Conservation (phyloP, 2,888 invertebrate species). For the Timema podura region DNA sequence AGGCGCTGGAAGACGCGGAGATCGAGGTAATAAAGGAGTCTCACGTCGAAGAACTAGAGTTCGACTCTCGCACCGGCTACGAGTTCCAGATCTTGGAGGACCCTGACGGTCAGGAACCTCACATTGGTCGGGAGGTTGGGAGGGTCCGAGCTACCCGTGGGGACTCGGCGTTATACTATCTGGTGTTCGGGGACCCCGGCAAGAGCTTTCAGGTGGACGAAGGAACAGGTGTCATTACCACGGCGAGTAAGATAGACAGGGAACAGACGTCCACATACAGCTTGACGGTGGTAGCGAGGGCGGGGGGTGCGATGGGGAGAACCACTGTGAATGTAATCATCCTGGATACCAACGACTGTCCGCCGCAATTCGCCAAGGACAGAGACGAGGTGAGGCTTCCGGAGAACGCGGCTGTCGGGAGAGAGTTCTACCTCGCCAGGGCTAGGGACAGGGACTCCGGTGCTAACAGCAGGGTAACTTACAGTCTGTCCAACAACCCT, state of each 20-base stretch:
- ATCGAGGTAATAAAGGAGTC: conserved; percentile 76
- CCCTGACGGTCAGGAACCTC: conserved; percentile 55
- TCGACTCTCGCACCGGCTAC: conserved; percentile 72
- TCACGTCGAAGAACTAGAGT: conserved; percentile 67
- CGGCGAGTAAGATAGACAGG: conserved; percentile 75
- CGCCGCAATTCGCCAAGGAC: conserved; percentile 75
- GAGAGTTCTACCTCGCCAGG: conserved; percentile 83
- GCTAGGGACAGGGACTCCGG: conserved; percentile 86
- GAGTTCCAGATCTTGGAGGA: conserved; percentile 82
- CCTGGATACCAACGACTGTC: conserved; percentile 86
- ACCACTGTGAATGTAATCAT: conserved; percentile 77
- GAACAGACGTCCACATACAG: conserved; percentile 74
- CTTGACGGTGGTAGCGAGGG: conserved; percentile 74
- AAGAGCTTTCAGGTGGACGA: conserved; percentile 77
- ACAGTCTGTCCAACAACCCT: conserved; percentile 74
- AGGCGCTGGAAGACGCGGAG: conserved; percentile 67
- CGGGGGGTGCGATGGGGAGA: conserved; percentile 70
- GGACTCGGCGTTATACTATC: conserved; percentile 61
- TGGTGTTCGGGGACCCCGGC: conserved; percentile 74
- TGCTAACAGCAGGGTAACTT: conserved; percentile 80
- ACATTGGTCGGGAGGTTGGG: conserved; percentile 72
- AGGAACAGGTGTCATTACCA: conserved; percentile 71
- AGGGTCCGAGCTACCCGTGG: conserved; percentile 56
- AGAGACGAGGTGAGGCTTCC: conserved; percentile 73
- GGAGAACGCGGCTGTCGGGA: conserved; percentile 90